Evolutionary conservation across 2,888 invertebrate genomes (phyloP), one percentile per base, ranked within the genome.

Genomic region (Lasioglossum calceatum): DNA sequence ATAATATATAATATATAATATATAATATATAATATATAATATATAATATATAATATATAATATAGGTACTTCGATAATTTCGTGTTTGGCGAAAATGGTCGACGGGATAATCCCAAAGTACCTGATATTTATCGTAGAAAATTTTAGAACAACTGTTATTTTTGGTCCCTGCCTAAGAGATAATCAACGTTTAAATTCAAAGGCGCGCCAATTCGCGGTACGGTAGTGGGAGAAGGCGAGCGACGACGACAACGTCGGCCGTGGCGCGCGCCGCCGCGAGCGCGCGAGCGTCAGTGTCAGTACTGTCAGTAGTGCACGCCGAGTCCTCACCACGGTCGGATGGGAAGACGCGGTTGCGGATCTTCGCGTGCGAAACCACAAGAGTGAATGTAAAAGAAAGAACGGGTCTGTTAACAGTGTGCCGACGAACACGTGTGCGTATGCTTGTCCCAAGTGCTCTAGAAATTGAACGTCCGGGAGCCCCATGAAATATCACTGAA

Each of bases 381-480:
- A 36, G 36, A 74, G 50, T 36, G 12, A 5, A 19, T 14, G 14
- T 10, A 39, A 74, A 27, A 72, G 32, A 58, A 54, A 71, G 47
- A 77, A 58, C 58, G 0, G 70, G 77, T 67, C n/a, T 23, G n/a
- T 47, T 36, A 23, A 7, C 58, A 71, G 47, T 70, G 78, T 27
- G 70, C 39, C 23, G 74, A 78, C 16, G 61, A 75, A 71, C 84
- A 84, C 84, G 76, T 79, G 72, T 85, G 47, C 32, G 79, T 85
- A 54, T 58, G 39, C 71, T 16, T 80, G 50, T 44, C 39, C 32
- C 61, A 47, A 61, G 80, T 85, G 86, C 77, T 85, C 86, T 86
- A 86, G 86, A 86, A 85, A 86, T 77, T 86, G 61, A 80, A 86
- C 74, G 61, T 74, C 50, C 77, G 85, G 67, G 16, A 58, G 64